Conservation (phyloP, 2,113 vertebrate genomes). For the human region DNA sequence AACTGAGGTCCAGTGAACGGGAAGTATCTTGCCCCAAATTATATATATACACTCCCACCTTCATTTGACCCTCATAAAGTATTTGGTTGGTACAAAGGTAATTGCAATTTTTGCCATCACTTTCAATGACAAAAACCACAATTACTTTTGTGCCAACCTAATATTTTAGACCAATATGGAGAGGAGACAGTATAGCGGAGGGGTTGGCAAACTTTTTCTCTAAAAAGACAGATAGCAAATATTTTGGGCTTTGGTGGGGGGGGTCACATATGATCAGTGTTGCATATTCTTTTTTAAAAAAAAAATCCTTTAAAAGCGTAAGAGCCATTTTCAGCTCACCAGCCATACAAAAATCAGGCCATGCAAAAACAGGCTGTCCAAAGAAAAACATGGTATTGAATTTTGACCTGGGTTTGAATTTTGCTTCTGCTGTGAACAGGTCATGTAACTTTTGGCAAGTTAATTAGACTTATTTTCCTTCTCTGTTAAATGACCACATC, state of each 20-base stretch:
- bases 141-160: not conserved
- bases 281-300: not conserved
- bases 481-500: not conserved
- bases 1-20: not conserved
- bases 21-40: not conserved
- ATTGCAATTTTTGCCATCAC: too few relatives aligned
- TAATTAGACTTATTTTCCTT: not conserved
- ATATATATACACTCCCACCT: not conserved
- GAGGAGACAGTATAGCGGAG: not conserved
- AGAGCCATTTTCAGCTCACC: not conserved
- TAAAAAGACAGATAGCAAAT: not conserved
- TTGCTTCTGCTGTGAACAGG: not conserved
- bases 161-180: not conserved
- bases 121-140: too few relatives aligned
- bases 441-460: not conserved
- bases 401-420: conserved; percentile 28
- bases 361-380: not conserved
- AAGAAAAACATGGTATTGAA: not conserved
- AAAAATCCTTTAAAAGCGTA: not conserved
- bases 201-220: not conserved
- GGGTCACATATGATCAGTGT: not conserved
- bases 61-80: not conserved
- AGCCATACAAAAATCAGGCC: not conserved
- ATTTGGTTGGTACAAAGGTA: too few relatives aligned
- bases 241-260: not conserved